phyloP scores from a whole-genome alignment of 2,113 vertebrate genomes.

The Buteo buteo region DNA sequence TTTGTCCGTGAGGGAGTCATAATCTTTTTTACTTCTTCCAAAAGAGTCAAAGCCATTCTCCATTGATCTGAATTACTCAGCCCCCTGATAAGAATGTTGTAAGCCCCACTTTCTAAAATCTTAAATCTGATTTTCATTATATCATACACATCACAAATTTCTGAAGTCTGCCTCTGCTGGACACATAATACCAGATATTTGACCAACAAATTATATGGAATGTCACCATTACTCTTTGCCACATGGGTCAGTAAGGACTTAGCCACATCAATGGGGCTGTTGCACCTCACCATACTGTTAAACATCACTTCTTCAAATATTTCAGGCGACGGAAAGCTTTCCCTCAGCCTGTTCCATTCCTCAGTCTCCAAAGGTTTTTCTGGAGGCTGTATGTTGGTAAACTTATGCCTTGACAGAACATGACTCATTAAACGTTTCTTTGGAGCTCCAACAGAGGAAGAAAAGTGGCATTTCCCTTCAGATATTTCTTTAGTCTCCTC shows the following conservation, averaged over 20 bases:
- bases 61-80: conserved; percentile 81
- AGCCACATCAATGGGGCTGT: conserved; percentile 75
- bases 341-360: conserved; percentile 82
- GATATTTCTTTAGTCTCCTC: neutral
- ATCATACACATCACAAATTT: conserved; percentile 84
- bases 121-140: conserved; percentile 86
- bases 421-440: conserved; percentile 66
- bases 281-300: conserved; percentile 48
- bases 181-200: conserved; percentile 86
- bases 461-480: conserved; percentile 33
- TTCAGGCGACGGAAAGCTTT: conserved; percentile 9
- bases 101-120: conserved; percentile 80
- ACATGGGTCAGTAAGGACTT: conserved; percentile 87
- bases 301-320: conserved; percentile 81
- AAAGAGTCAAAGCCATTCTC: conserved; percentile 77
- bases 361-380: conserved; percentile 73
- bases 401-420: neutral
- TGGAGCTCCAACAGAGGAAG: conserved; percentile 81
- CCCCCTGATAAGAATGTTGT: conserved; percentile 81
- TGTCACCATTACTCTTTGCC: conserved; percentile 76
- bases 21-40: conserved; percentile 81
- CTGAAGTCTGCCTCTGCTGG: conserved; percentile 69
- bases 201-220: conserved; percentile 82
- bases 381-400: conserved; percentile 58
- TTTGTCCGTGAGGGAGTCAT: conserved; percentile 75